Percentiles rank a stretch among this genome's conserved stretches.
Evolutionary conservation across 2,113 vertebrate genomes (phyloP).

Genomic region (Anarhynchus alexandrinus): DNA sequence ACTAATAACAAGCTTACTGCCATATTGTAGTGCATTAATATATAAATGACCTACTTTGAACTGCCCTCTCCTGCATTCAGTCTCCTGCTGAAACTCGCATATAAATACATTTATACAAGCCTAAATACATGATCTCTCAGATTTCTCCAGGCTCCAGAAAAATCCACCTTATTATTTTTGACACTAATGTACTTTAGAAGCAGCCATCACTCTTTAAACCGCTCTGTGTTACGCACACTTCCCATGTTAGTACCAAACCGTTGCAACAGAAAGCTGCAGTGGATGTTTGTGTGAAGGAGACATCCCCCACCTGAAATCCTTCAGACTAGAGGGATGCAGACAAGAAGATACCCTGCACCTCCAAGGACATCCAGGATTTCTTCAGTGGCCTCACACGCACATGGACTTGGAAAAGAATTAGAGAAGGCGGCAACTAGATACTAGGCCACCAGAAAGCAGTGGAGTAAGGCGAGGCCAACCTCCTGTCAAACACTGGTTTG

Average conservation of each 20-base stretch:
- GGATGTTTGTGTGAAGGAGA: rapidly evolving
- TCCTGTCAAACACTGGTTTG: not conserved
- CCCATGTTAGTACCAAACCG: rapidly evolving
- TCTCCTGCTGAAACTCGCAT: not conserved
- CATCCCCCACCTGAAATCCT: not conserved
- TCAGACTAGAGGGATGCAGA: rapidly evolving
- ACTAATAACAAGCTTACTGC: constrained; percentile 15
- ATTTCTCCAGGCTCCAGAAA: not conserved
- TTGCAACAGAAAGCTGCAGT: not conserved
- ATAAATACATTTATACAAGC: not conserved
- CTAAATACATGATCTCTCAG: not conserved
- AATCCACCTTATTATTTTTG: not conserved
- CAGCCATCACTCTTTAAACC: not conserved
- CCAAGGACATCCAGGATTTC: not conserved
- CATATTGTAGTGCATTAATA: not conserved
- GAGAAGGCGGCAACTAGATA: not conserved
- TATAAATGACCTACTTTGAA: constrained; percentile 22
- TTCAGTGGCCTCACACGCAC: not conserved
- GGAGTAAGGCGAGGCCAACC: not conserved
- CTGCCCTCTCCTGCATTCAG: not conserved
- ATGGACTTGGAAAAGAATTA: not conserved
- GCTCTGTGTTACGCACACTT: rapidly evolving
- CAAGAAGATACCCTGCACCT: not conserved
- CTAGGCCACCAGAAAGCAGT: not conserved
- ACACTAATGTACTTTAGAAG: not conserved